Percentiles rank a stretch among this genome's conserved stretches.
Evolutionary conservation across 2,888 invertebrate genomes (phyloP).

Genomic region (Drosophila stalkeri): DNA sequence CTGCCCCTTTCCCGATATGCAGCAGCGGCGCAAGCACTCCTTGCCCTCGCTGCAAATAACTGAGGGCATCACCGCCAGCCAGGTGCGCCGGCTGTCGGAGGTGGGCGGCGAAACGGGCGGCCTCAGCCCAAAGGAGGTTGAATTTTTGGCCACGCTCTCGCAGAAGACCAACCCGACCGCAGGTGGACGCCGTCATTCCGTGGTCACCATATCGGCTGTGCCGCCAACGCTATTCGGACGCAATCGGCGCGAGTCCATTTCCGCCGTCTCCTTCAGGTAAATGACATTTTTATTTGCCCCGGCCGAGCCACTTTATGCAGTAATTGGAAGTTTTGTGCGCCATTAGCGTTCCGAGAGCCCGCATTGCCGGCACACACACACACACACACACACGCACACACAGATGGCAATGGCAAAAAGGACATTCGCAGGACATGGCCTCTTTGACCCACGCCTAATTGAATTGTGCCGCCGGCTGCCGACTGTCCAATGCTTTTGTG

Average conservation of each 20-base stretch:
- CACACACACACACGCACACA: too few species aligned
- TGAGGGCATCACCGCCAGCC: conserved; percentile 94
- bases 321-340: conserved; percentile 56
- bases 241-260: conserved; percentile 92
- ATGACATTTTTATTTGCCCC: conserved; percentile 33
- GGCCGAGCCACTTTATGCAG: conserved; percentile 29
- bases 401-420: conserved; percentile 1
- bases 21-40: conserved; percentile 92
- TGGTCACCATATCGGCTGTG: conserved; percentile 93
- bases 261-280: conserved; percentile 88
- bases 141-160: conserved; percentile 93
- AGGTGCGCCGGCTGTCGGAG: conserved; percentile 93
- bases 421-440: conserved; percentile 23
- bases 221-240: conserved; percentile 92
- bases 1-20: conserved; percentile 91
- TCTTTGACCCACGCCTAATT: conserved; percentile 53
- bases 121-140: conserved; percentile 92
- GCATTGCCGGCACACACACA: neutral
- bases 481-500: conserved; percentile 55
- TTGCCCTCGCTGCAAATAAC: conserved; percentile 93
- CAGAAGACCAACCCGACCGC: conserved; percentile 88
- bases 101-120: conserved; percentile 90
- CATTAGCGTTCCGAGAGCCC: conserved; percentile 44
- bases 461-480: conserved; percentile 60
- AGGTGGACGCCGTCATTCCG: conserved; percentile 93